Evolutionary conservation across 2,888 invertebrate species (phyloP).

Genomic region (Thera britannica): DNA sequence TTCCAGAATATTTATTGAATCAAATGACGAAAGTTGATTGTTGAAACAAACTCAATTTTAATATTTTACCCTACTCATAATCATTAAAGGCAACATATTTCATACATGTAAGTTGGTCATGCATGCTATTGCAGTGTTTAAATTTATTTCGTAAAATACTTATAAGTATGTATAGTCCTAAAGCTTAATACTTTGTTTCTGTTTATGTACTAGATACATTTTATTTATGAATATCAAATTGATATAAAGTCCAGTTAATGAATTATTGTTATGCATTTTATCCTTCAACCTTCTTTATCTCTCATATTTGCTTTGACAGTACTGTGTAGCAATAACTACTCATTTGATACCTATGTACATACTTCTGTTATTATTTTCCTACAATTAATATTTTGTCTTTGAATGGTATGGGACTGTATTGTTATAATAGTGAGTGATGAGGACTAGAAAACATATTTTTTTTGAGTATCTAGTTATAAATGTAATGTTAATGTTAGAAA

Average conservation of each 20-base stretch:
- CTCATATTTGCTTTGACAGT: constrained; percentile 14
- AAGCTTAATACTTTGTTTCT: constrained; percentile 26
- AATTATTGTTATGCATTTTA: constrained; percentile 13
- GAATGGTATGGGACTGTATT: constrained; percentile 34
- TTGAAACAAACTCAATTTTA: constrained; percentile 13
- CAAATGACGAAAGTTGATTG: constrained; percentile 50
- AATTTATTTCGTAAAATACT: constrained; percentile 26
- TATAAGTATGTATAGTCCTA: constrained; percentile 26
- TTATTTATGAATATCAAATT: constrained; percentile 31
- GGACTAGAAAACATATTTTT: constrained; percentile 34
- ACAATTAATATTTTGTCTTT: constrained; percentile 22
- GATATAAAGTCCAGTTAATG: constrained; percentile 19
- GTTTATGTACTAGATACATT: constrained; percentile 24
- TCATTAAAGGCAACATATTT: constrained; percentile 19
- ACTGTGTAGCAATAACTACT: constrained; percentile 16
- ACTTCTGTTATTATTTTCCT: constrained; percentile 24
- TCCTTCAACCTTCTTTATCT: constrained; percentile 1
- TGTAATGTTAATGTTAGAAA: constrained; percentile 39
- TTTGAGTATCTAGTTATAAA: constrained; percentile 37
- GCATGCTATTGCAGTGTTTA: constrained; percentile 23
- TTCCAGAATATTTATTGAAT: constrained; percentile 72
- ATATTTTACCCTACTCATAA: constrained; percentile 17
- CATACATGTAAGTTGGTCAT: constrained; percentile 32
- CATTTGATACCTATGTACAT: constrained; percentile 22
- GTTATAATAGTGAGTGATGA: constrained; percentile 31